Conservation (phyloP, 2,113 vertebrate species). For the Siphamia tubifer region DNA sequence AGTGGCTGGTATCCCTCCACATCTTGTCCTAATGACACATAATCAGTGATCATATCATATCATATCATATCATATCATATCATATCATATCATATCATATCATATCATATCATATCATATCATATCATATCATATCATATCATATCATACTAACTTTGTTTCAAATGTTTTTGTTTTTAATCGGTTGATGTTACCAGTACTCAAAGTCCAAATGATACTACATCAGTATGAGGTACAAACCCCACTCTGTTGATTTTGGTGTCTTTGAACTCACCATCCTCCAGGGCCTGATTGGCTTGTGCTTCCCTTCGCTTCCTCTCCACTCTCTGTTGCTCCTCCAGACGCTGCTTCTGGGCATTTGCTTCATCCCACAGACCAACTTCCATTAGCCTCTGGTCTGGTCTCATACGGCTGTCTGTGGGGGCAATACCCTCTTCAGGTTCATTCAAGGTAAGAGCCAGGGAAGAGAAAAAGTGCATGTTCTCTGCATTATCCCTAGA, state of each 20-base stretch:
- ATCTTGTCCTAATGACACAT: slow-evolving; percentile 82
- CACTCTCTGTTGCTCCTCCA: slow-evolving; percentile 89
- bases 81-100: slow-evolving; percentile 16
- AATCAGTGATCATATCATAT: slow-evolving; percentile 38
- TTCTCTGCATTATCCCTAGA: slow-evolving; percentile 91
- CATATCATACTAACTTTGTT: too few species aligned
- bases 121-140: slow-evolving; percentile 16
- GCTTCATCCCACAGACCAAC: slow-evolving; percentile 93
- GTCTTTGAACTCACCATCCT: slow-evolving; percentile 81
- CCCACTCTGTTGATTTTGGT: not conserved
- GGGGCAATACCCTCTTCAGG: slow-evolving; percentile 85
- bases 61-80: slow-evolving; percentile 12
- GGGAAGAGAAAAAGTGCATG: slow-evolving; percentile 94
- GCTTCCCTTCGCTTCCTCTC: slow-evolving; percentile 84
- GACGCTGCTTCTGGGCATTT: slow-evolving; percentile 89
- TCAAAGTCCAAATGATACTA: not conserved
- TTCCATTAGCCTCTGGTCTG: slow-evolving; percentile 95
- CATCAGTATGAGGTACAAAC: not conserved
- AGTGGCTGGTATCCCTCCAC: slow-evolving; percentile 83
- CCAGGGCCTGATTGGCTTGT: slow-evolving; percentile 77
- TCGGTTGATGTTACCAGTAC: too few species aligned
- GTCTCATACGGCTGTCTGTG: slow-evolving; percentile 90
- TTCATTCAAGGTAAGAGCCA: slow-evolving; percentile 95
- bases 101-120: slow-evolving; percentile 16
- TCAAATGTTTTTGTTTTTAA: too few species aligned